These are phyloP conservation scores for Andrena praecox DNA, from an alignment of 2,888 invertebrate genomes.

Conservation along the genomic window DNA sequence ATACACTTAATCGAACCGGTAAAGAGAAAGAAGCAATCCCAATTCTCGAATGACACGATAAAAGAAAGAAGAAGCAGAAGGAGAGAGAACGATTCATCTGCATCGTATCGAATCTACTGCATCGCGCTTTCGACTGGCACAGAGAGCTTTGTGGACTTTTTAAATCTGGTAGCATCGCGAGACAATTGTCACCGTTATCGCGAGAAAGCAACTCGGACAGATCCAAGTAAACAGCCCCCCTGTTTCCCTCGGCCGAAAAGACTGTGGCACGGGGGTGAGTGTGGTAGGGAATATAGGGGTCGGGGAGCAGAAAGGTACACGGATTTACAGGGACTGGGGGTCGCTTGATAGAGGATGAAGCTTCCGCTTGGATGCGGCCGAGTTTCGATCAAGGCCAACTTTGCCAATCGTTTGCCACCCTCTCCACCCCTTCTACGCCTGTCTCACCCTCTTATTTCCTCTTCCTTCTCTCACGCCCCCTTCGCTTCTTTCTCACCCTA, in stretches of 20 bases:
- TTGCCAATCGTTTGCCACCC: slow-evolving; percentile 65
- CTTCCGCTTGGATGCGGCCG: slow-evolving; percentile 71
- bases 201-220: slow-evolving; percentile 18
- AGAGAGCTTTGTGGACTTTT: slow-evolving; percentile 2
- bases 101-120: slow-evolving; percentile 19
- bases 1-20: slow-evolving; percentile 16
- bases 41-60: slow-evolving; percentile 18
- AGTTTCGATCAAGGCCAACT: slow-evolving; percentile 74
- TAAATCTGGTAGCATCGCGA: slow-evolving; percentile 4
- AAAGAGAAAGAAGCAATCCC: slow-evolving; percentile 41
- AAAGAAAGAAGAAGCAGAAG: neutral
- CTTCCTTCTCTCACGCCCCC: slow-evolving; percentile 9
- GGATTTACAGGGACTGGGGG: slow-evolving; percentile 58
- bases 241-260: slow-evolving; percentile 27
- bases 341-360: slow-evolving; percentile 67
- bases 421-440: slow-evolving; percentile 22
- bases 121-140: neutral
- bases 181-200: slow-evolving; percentile 45
- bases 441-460: slow-evolving; percentile 15
- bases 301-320: slow-evolving; percentile 54
- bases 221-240: slow-evolving; percentile 27
- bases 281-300: slow-evolving; percentile 24
- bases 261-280: neutral
- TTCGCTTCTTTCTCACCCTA: slow-evolving; percentile 20
- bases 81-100: slow-evolving; percentile 21